These are phyloP conservation scores for Prenolepis imparis DNA, from an alignment of 2,888 invertebrate genomes.

Conservation along the genomic window DNA sequence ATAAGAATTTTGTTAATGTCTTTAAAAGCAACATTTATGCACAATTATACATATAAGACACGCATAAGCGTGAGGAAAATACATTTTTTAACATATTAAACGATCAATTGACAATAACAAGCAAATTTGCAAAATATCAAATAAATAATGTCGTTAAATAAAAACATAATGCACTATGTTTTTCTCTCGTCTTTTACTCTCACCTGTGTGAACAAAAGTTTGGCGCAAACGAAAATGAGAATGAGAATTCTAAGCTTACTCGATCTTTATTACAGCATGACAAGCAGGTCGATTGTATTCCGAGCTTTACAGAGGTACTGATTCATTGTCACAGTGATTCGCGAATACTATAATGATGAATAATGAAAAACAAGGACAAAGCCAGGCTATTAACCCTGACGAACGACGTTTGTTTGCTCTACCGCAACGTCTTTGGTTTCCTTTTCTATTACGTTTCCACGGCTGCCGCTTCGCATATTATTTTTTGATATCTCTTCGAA, in stretches of 20 bases:
- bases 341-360: slow-evolving; percentile 11
- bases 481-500: slow-evolving; percentile 59
- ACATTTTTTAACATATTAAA: neutral
- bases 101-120: neutral
- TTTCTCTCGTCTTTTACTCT: neutral
- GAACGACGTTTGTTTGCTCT: slow-evolving; percentile 63
- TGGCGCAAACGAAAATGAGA: neutral
- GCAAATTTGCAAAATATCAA: neutral
- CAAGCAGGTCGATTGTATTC: slow-evolving; percentile 34
- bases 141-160: neutral
- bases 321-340: neutral
- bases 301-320: neutral
- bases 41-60: neutral
- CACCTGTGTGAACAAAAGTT: neutral
- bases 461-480: slow-evolving; percentile 62
- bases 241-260: slow-evolving; percentile 37
- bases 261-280: slow-evolving; percentile 24
- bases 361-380: slow-evolving; percentile 61
- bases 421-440: slow-evolving; percentile 57
- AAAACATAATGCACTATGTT: neutral
- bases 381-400: slow-evolving; percentile 60
- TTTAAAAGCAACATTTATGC: neutral
- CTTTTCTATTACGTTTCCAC: slow-evolving; percentile 53
- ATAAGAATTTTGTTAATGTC: slow-evolving; percentile 1
- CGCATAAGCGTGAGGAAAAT: neutral